Evolutionary conservation across 2,888 invertebrate genomes (phyloP).

Genomic region (Anticlea derivata): DNA sequence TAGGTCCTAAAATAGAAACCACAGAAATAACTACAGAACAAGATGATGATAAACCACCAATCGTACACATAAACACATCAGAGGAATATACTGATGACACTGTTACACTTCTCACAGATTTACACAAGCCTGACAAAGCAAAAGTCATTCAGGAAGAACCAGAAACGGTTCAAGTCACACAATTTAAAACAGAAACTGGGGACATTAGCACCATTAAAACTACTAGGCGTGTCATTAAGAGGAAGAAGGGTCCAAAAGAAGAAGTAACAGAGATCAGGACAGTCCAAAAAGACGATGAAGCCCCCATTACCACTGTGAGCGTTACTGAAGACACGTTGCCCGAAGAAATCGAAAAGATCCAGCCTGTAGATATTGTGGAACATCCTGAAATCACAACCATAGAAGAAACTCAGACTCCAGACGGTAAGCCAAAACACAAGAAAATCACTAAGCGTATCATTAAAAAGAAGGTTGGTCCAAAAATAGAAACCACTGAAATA

Average conservation of each 20-base stretch:
- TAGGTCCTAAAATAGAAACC: slow-evolving; percentile 42
- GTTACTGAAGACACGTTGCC: too few relatives aligned
- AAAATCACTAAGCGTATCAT: slow-evolving; percentile 2
- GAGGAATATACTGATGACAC: slow-evolving; percentile 37
- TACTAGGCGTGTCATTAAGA: slow-evolving; percentile 14
- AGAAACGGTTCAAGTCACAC: slow-evolving; percentile 35
- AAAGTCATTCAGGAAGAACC: slow-evolving; percentile 38
- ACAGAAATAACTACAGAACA: slow-evolving; percentile 29
- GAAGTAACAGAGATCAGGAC: slow-evolving; percentile 42
- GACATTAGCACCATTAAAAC: slow-evolving; percentile 36
- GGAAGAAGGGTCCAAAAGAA: slow-evolving; percentile 11
- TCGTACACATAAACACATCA: slow-evolving; percentile 17
- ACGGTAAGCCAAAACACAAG: slow-evolving; percentile 7
- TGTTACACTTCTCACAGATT: slow-evolving; percentile 25
- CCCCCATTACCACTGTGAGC: slow-evolving; percentile 41
- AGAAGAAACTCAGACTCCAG: slow-evolving; percentile 53
- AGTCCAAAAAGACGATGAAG: slow-evolving; percentile 43
- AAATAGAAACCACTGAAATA: slow-evolving; percentile 6
- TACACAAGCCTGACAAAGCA: slow-evolving; percentile 58
- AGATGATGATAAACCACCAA: slow-evolving; percentile 17
- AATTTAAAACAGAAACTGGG: slow-evolving; percentile 50
- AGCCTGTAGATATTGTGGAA: slow-evolving; percentile 45
- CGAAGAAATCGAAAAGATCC: slow-evolving; percentile 45
- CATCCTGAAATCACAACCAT: slow-evolving; percentile 52
- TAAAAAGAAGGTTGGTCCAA: slow-evolving; percentile 26